These are phyloP conservation scores for Drosophila nigritarsus DNA, from an alignment of 2,888 invertebrate species.

Conservation along the genomic window DNA sequence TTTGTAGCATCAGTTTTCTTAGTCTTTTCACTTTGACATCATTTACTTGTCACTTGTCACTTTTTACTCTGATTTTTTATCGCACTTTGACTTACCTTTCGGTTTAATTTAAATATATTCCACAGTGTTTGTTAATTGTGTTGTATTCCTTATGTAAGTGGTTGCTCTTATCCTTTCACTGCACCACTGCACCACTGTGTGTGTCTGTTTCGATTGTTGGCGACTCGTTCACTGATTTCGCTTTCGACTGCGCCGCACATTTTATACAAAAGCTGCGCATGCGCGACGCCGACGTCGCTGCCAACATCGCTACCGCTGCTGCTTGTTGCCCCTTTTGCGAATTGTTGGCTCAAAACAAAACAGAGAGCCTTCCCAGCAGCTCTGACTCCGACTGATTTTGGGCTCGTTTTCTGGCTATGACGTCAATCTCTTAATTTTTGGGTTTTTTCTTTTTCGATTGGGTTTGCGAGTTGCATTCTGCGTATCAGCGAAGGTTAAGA, in stretches of 20 bases:
- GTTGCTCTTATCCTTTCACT: slow-evolving; percentile 66
- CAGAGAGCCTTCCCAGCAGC: slow-evolving; percentile 27
- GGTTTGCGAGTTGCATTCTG: slow-evolving; percentile 59
- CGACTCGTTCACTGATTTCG: slow-evolving; percentile 81
- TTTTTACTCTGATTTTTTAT: slow-evolving; percentile 7
- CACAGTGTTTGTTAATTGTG: slow-evolving; percentile 33
- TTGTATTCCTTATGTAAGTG: slow-evolving; percentile 73
- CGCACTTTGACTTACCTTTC: slow-evolving; percentile 69
- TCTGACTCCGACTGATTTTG: slow-evolving; percentile 15
- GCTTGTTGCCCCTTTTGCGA: slow-evolving; percentile 51
- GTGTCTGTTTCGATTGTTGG: slow-evolving; percentile 63
- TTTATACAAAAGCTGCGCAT: slow-evolving; percentile 80
- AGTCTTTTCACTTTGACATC: background rate
- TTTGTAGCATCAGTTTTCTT: background rate
- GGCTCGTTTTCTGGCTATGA: slow-evolving; percentile 39
- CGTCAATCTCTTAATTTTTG: slow-evolving; percentile 52
- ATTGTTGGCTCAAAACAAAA: slow-evolving; percentile 73
- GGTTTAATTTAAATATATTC: slow-evolving; percentile 59
- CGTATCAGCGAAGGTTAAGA: slow-evolving; percentile 59
- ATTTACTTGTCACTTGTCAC: slow-evolving; percentile 9
- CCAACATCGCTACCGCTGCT: slow-evolving; percentile 5
- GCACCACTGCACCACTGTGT: slow-evolving; percentile 49
- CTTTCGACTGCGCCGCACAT: slow-evolving; percentile 67
- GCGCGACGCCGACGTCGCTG: slow-evolving; percentile 51
- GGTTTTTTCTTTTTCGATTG: slow-evolving; percentile 23